Conservation (phyloP, 1,140 invertebrate genomes). For the Scylla paramamosain region DNA sequence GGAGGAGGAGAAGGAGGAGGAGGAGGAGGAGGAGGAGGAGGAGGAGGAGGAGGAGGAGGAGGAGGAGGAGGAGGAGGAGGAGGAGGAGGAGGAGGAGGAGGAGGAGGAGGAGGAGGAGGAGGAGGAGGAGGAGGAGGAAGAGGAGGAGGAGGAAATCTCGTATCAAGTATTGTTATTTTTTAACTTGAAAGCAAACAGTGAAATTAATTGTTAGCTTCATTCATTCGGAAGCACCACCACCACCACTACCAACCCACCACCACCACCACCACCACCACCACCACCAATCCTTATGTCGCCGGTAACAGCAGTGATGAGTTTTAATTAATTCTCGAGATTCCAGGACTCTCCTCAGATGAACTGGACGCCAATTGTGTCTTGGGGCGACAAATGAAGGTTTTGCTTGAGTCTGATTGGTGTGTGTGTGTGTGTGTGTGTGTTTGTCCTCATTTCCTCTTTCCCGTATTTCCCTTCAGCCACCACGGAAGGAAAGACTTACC, state of each 20-base stretch:
- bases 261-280: constrained; percentile 5
- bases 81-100: not conserved
- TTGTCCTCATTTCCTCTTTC: too few species aligned
- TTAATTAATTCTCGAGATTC: too few species aligned
- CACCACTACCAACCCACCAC: not conserved
- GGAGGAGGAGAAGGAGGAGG: not conserved
- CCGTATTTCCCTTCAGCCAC: too few species aligned
- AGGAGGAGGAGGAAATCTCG: not conserved
- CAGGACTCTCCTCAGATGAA: not conserved
- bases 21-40: not conserved
- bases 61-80: not conserved
- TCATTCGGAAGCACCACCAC: not conserved
- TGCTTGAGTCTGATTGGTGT: not conserved
- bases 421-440: not conserved
- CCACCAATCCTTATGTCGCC: not conserved
- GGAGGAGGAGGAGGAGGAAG: not conserved
- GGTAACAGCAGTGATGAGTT: not conserved
- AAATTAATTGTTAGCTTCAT: not conserved
- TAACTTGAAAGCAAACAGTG: not conserved
- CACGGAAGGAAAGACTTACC: too few species aligned
- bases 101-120: not conserved
- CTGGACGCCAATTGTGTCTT: not conserved
- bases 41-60: not conserved
- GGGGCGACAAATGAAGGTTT: too few species aligned
- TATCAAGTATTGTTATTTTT: not conserved